Evolutionary conservation across 92 coral and sea anemone species (phyloP).

Genomic region (Phenganax stokvisi): DNA sequence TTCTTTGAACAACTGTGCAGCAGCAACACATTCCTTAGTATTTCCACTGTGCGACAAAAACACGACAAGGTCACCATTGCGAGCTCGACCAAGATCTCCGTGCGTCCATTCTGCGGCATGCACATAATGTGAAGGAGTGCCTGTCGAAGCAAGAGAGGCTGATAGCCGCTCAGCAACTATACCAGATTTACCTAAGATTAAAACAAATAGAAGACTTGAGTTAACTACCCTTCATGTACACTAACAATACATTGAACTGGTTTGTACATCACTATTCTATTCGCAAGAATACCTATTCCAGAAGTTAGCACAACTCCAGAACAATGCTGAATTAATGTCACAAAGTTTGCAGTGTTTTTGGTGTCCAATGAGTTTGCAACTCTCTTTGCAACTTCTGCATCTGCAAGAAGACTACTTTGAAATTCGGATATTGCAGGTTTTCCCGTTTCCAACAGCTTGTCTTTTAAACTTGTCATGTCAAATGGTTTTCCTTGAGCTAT

Average conservation of each 20-base stretch:
- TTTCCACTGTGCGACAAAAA: conserved; percentile 40
- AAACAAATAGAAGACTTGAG: background rate
- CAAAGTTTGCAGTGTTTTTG: conserved; percentile 29
- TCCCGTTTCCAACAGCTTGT: conserved; percentile 17
- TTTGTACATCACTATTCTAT: background rate
- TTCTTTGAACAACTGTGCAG: conserved; percentile 27
- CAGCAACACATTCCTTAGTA: conserved; percentile 35
- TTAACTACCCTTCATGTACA: background rate
- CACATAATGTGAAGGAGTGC: conserved; percentile 35
- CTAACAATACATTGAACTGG: background rate
- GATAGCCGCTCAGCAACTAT: conserved; percentile 37
- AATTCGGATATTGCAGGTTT: conserved; percentile 29
- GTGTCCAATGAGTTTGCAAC: conserved; percentile 28
- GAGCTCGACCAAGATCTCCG: conserved; percentile 36
- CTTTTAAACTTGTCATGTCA: conserved; percentile 27
- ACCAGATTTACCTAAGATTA: conserved; percentile 18
- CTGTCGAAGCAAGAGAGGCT: conserved; percentile 38
- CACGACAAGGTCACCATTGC: conserved; percentile 28
- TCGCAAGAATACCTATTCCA: conserved; percentile 10
- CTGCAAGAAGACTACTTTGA: conserved; percentile 35
- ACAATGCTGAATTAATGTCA: conserved; percentile 25
- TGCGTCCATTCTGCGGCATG: conserved; percentile 43
- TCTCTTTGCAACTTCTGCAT: conserved; percentile 36
- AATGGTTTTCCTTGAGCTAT: conserved; percentile 26
- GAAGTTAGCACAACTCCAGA: conserved; percentile 35